These are phyloP conservation scores for Gnatocerus cornutus DNA, from an alignment of 2,888 invertebrate genomes.

Conservation along the genomic window DNA sequence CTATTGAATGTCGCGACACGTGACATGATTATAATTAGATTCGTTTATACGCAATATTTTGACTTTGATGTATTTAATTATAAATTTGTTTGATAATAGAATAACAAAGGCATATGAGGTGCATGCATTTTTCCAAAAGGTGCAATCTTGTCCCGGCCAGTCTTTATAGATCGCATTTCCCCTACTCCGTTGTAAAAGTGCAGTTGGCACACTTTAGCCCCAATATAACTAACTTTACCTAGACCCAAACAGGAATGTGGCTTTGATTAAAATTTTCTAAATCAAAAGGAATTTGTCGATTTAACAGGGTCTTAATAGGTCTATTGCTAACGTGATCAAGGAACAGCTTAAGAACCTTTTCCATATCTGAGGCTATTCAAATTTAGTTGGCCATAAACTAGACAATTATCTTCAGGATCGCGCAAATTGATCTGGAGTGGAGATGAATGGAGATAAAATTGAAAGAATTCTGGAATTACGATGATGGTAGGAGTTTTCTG, in stretches of 20 bases:
- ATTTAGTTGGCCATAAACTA: conserved; percentile 36
- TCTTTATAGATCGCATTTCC: conserved; percentile 44
- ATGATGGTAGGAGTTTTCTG: conserved; percentile 1
- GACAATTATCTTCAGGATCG: conserved; percentile 33
- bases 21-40: conserved; percentile 23
- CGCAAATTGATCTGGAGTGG: conserved; percentile 33
- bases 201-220: conserved; percentile 41
- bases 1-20: conserved; percentile 23
- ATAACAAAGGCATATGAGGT: neutral
- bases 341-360: conserved; percentile 33
- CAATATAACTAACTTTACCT: conserved; percentile 39
- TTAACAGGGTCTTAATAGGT: conserved; percentile 3
- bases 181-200: conserved; percentile 39
- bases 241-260: conserved; percentile 27
- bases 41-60: neutral
- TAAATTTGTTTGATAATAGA: no score
- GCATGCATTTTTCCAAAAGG: conserved; percentile 31
- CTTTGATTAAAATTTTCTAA: conserved; percentile 19
- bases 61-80: no score
- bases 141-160: conserved; percentile 36
- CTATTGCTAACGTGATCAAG: neutral
- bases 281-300: conserved; percentile 2
- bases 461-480: conserved; percentile 8
- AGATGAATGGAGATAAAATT: conserved; percentile 18
- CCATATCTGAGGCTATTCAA: conserved; percentile 24